Percentiles rank a stretch among this genome's conserved stretches.
Evolutionary conservation across 2,888 invertebrate species (phyloP).

Genomic region (Papilio elwesi): DNA sequence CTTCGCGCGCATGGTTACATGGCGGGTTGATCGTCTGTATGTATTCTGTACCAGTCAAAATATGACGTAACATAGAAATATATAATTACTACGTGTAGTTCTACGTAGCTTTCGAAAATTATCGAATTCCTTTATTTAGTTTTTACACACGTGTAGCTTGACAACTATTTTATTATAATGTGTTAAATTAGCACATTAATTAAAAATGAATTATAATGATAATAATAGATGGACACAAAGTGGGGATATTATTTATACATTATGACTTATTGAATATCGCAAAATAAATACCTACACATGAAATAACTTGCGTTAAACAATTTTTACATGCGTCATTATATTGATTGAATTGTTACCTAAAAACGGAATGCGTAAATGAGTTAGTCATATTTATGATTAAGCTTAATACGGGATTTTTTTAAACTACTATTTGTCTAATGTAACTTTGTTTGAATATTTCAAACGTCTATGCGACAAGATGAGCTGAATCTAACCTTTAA

Average conservation of each 20-base stretch:
- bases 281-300: background rate
- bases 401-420: background rate
- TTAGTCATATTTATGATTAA: constrained; percentile 20
- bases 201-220: background rate
- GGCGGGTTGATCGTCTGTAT: no score
- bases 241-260: background rate
- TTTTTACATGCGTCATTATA: constrained; percentile 5
- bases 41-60: no score
- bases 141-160: no score
- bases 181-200: no score
- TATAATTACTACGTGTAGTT: no score
- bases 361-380: background rate
- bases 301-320: constrained; percentile 4
- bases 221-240: background rate
- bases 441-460: background rate
- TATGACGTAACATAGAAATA: no score
- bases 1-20: no score
- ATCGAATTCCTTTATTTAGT: no score
- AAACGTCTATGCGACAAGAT: background rate
- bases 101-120: no score
- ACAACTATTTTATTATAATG: no score
- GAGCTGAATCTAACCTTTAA: no score
- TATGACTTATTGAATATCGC: constrained; percentile 1
- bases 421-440: background rate
- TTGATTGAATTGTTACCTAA: constrained; percentile 14